A percentile compares a stretch with the other conserved stretches of the same genome.
phyloP scores from a whole-genome alignment of 2,113 vertebrate genomes.

The Emydura subglobosa region DNA sequence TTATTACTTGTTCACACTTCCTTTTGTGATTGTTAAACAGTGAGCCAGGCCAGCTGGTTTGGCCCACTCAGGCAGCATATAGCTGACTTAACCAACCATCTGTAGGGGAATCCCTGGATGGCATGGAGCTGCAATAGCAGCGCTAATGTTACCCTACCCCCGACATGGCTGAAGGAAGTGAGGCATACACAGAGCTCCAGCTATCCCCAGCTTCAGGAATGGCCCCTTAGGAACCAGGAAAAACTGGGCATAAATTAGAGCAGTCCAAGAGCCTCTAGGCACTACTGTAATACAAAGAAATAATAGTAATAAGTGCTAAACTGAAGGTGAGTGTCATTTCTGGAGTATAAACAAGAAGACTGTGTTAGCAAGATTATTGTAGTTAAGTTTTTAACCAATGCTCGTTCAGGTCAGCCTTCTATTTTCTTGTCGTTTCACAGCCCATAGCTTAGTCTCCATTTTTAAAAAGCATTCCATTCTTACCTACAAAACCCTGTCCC shows the following conservation, averaged over 20 bases:
- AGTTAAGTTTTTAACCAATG: background rate
- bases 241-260: background rate
- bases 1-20: background rate
- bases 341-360: background rate
- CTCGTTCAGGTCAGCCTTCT: no score
- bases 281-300: background rate
- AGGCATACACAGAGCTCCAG: background rate
- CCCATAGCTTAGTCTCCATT: background rate
- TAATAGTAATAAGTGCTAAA: background rate
- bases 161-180: background rate
- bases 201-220: background rate
- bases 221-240: background rate
- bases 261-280: background rate
- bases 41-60: background rate
- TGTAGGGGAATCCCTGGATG: background rate
- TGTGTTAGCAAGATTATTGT: background rate
- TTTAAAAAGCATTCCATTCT: slow-evolving; percentile 1
- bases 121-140: background rate
- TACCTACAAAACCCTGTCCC: background rate
- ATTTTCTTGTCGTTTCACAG: no score
- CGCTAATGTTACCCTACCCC: background rate
- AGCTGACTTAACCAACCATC: background rate
- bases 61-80: background rate
- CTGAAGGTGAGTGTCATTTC: background rate
- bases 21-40: background rate